Percentiles rank a stretch among this genome's conserved stretches.
Evolutionary conservation across 2,888 invertebrate species (phyloP).

Genomic region (Ypsolopha scabrella): DNA sequence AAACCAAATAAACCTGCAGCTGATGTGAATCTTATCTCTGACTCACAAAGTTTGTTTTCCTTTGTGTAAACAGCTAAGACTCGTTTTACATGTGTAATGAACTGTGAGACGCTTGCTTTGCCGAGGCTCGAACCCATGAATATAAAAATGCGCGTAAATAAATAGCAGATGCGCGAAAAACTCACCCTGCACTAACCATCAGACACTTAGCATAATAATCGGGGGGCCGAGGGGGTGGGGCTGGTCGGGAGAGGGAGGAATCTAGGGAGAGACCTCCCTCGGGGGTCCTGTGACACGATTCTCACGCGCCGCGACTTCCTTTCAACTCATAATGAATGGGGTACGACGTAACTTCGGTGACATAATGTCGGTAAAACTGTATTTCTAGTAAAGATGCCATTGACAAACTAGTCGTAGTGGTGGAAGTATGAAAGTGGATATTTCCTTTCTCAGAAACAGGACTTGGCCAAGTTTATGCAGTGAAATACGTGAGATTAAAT

Average conservation of each 20-base stretch:
- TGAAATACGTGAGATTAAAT: neutral
- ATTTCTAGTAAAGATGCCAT: conserved; percentile 16
- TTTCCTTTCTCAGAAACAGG: conserved; percentile 8
- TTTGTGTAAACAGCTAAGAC: neutral
- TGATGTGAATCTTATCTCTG: neutral
- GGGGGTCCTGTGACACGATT: conserved; percentile 60
- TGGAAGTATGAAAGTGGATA: conserved; percentile 6
- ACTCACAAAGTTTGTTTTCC: neutral
- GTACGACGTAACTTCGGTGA: conserved; percentile 47
- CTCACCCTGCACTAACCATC: conserved; percentile 56
- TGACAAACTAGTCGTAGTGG: conserved; percentile 32
- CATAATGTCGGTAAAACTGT: conserved; percentile 23
- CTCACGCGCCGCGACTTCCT: conserved; percentile 63
- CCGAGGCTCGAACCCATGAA: conserved; percentile 58
- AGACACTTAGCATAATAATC: conserved; percentile 69
- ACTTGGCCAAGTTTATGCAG: neutral
- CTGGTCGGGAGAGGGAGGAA: conserved; percentile 18
- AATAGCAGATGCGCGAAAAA: conserved; percentile 71
- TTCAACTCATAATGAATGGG: conserved; percentile 62
- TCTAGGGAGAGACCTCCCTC: conserved; percentile 10
- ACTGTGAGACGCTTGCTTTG: conserved; percentile 49
- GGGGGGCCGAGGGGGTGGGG: conserved; percentile 28
- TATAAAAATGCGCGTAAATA: conserved; percentile 65
- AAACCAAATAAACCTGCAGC: neutral
- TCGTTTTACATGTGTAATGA: conserved; percentile 38